Percentiles rank a stretch among this genome's conserved stretches.
Conservation (phyloP, 2,888 invertebrate species). For the Ethmia dodecea region DNA sequence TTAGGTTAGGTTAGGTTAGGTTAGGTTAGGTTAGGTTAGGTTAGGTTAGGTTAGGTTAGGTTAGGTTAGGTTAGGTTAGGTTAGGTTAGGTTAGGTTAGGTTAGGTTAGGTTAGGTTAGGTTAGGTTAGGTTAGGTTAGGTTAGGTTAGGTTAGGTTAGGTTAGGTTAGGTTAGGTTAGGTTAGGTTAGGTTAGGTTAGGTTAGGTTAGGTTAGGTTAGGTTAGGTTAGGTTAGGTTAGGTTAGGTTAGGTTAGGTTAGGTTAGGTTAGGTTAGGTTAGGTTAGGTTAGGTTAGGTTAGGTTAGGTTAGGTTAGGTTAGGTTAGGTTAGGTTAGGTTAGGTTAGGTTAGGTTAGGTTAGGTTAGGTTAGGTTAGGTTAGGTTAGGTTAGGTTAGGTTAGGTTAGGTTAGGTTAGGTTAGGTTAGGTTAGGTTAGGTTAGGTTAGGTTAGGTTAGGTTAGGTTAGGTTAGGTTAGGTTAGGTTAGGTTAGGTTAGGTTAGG, state of each 20-base stretch:
- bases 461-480: conserved; percentile 12
- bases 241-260: conserved; percentile 9
- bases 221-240: conserved; percentile 9
- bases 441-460: conserved; percentile 12
- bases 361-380: conserved; percentile 10
- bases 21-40: conserved; percentile 13
- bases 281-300: conserved; percentile 10
- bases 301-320: conserved; percentile 10
- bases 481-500: conserved; percentile 12
- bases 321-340: conserved; percentile 10
- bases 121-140: conserved; percentile 8
- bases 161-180: conserved; percentile 7
- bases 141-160: conserved; percentile 7
- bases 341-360: conserved; percentile 10
- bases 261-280: conserved; percentile 10
- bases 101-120: conserved; percentile 12
- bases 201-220: conserved; percentile 8
- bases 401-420: conserved; percentile 11
- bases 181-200: conserved; percentile 7
- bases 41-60: conserved; percentile 12
- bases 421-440: conserved; percentile 11
- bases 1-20: conserved; percentile 13
- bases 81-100: conserved; percentile 13
- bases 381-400: conserved; percentile 8
- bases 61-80: conserved; percentile 13